phyloP scores from a whole-genome alignment of 2,888 invertebrate genomes.

The Parnassius mnemosyne region DNA sequence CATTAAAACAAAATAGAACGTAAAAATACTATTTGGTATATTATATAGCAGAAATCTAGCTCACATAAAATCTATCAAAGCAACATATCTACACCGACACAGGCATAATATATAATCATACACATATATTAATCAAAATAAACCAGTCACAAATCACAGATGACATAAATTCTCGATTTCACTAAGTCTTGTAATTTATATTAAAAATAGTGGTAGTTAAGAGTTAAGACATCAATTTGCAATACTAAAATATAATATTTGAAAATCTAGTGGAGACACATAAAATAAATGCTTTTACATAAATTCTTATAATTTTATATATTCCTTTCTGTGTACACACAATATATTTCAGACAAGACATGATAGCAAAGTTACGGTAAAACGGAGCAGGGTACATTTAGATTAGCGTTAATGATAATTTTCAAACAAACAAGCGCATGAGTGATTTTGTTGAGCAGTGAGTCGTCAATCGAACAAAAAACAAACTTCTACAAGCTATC shows the following conservation, averaged over 20 bases:
- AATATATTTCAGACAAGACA: constrained; percentile 12
- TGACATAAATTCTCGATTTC: constrained; percentile 79
- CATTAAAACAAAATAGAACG: constrained; percentile 74
- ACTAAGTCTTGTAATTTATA: constrained; percentile 73
- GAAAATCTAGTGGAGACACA: constrained; percentile 52
- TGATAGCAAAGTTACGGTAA: constrained; percentile 8
- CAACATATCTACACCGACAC: constrained; percentile 68
- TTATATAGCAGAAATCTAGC: constrained; percentile 77
- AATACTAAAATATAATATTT: constrained; percentile 52
- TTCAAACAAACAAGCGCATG: constrained; percentile 43
- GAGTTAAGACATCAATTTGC: constrained; percentile 64
- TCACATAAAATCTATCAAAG: constrained; percentile 76
- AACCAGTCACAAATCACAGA: constrained; percentile 80
- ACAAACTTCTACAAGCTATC: constrained; percentile 20
- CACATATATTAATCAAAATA: constrained; percentile 76
- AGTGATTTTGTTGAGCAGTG: constrained; percentile 50
- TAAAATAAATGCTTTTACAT: constrained; percentile 65
- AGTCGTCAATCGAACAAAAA: constrained; percentile 42
- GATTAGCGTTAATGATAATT: constrained; percentile 40
- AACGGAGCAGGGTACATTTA: constrained; percentile 13
- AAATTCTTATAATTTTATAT: constrained; percentile 30
- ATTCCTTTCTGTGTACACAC: constrained; percentile 5
- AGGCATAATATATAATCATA: constrained; percentile 63
- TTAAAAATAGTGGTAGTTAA: constrained; percentile 62
- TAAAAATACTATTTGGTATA: constrained; percentile 81